A percentile compares a stretch with the other conserved stretches of the same genome.
Evolutionary conservation across 2,797 vertebrate genomes (phyloP).

Genomic region (Avahi laniger): DNA sequence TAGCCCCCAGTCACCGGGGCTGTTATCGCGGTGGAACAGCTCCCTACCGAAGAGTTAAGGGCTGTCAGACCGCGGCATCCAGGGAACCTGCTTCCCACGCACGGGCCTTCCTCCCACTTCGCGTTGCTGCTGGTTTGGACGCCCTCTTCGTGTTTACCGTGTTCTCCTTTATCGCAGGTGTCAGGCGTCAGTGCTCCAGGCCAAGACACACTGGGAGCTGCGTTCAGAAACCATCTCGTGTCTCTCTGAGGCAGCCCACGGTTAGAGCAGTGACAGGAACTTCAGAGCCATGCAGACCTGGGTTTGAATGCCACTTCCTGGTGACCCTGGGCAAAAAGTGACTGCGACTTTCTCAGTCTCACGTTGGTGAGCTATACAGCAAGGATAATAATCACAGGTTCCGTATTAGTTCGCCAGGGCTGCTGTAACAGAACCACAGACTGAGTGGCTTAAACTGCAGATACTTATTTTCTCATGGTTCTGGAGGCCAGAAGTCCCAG

Average conservation of each 20-base stretch:
- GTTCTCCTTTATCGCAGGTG: not conserved
- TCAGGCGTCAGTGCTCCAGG: fast-evolving
- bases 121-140: fast-evolving
- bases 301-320: not conserved
- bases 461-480: not conserved
- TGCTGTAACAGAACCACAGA: not conserved
- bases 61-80: not conserved
- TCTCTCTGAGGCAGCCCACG: not conserved
- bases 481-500: not conserved
- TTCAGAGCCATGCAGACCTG: not conserved
- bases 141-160: not conserved
- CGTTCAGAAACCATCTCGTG: not conserved
- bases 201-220: not conserved
- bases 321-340: not conserved
- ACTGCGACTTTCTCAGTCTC: not conserved
- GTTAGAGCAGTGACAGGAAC: not conserved
- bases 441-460: not conserved
- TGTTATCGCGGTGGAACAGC: not conserved
- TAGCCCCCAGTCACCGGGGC: not conserved
- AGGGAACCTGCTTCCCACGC: not conserved
- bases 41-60: not conserved
- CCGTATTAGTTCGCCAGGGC: not conserved
- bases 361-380: no score
- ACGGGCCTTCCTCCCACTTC: not conserved
- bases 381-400: not conserved